Percentiles rank a stretch among this genome's conserved stretches.
phyloP scores from a whole-genome alignment of 2,888 invertebrate species.

The Anoncus sp. region DNA sequence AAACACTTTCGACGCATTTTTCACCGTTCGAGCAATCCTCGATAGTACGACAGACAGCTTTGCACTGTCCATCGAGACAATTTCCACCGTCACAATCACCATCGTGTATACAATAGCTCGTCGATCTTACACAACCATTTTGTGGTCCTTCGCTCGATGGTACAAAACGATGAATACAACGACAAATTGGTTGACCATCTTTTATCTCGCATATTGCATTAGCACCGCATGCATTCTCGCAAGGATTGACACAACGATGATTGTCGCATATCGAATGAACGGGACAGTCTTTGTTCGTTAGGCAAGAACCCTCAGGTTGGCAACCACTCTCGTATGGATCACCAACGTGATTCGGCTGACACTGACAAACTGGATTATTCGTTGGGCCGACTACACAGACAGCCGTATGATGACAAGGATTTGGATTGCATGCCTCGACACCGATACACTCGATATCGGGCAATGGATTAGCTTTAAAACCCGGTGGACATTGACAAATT shows the following conservation, averaged over 20 bases:
- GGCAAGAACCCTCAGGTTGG: slow-evolving; percentile 90
- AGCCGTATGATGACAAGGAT: slow-evolving; percentile 92
- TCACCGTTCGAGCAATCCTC: slow-evolving; percentile 93
- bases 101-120: slow-evolving; percentile 88
- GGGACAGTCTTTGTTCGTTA: slow-evolving; percentile 91
- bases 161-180: slow-evolving; percentile 91
- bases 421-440: slow-evolving; percentile 89
- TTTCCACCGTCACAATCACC: slow-evolving; percentile 91
- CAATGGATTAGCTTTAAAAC: slow-evolving; percentile 91
- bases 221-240: slow-evolving; percentile 91
- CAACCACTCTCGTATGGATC: slow-evolving; percentile 91
- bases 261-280: slow-evolving; percentile 89
- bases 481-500: slow-evolving; percentile 94
- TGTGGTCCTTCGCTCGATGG: slow-evolving; percentile 86
- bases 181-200: slow-evolving; percentile 90
- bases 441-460: slow-evolving; percentile 93
- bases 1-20: slow-evolving; percentile 91
- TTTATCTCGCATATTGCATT: slow-evolving; percentile 93
- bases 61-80: slow-evolving; percentile 93
- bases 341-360: slow-evolving; percentile 90
- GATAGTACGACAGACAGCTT: slow-evolving; percentile 90
- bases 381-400: slow-evolving; percentile 89
- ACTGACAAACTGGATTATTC: slow-evolving; percentile 90
- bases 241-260: slow-evolving; percentile 91
- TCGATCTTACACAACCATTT: slow-evolving; percentile 90